These are phyloP conservation scores for Condylostylus longicornis DNA, from an alignment of 1,140 invertebrate genomes.

Conservation along the genomic window DNA sequence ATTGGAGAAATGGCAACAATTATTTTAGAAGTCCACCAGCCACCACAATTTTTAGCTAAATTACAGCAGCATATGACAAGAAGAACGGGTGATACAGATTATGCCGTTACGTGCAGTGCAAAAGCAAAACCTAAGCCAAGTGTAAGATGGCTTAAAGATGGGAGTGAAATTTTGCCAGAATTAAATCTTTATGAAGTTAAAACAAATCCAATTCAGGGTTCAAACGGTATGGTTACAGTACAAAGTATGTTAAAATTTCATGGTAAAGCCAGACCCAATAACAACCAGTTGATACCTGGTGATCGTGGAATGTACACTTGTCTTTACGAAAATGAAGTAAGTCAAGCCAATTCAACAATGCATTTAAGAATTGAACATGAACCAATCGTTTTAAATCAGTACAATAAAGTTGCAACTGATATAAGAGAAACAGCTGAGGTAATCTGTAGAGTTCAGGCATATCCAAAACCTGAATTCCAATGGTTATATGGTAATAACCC, in stretches of 20 bases:
- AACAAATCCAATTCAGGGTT: slow-evolving; percentile 56
- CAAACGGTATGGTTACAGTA: slow-evolving; percentile 62
- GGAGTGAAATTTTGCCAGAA: slow-evolving; percentile 56
- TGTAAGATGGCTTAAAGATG: slow-evolving; percentile 77
- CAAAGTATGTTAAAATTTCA: slow-evolving; percentile 67
- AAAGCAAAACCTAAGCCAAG: slow-evolving; percentile 72
- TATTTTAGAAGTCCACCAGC: slow-evolving; percentile 69
- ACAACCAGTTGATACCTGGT: slow-evolving; percentile 59
- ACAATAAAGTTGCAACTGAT: slow-evolving; percentile 80
- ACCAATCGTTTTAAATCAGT: slow-evolving; percentile 67
- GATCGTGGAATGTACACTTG: slow-evolving; percentile 80
- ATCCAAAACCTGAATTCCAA: slow-evolving; percentile 80
- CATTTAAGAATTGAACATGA: slow-evolving; percentile 79
- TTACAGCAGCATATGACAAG: slow-evolving; percentile 68
- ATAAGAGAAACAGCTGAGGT: slow-evolving; percentile 68
- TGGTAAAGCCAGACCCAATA: slow-evolving; percentile 54
- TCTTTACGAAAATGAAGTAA: slow-evolving; percentile 78
- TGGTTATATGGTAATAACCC: slow-evolving; percentile 68
- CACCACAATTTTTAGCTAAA: slow-evolving; percentile 65
- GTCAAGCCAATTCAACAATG: slow-evolving; percentile 70
- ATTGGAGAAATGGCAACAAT: slow-evolving; percentile 68
- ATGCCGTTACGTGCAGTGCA: slow-evolving; percentile 65
- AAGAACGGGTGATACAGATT: slow-evolving; percentile 64
- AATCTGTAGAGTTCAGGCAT: slow-evolving; percentile 76
- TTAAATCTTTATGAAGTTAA: slow-evolving; percentile 63